Base-by-base conservation (phyloP, 2,888 invertebrate species). In the Maniola hyperantus region DNA sequence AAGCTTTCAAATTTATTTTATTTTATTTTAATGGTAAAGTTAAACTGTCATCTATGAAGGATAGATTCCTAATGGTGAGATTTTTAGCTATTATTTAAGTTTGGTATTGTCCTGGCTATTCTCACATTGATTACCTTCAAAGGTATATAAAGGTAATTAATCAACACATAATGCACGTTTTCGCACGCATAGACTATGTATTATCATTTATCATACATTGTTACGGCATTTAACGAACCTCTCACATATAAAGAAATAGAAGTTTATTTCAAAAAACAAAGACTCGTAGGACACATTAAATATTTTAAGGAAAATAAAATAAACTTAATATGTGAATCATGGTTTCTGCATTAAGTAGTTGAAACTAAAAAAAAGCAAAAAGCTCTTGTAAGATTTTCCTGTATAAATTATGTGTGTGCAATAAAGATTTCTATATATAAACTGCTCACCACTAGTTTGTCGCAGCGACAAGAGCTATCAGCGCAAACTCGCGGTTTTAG, bases 1-100 rank as follows among this genome's bases (percentile, higher is more conserved):
- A 1, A 36, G 6, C 6, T 36, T 36, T n/a, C 33, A n/a, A n/a
- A n/a, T 2, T 0, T n/a, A 13, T 15, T 10, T 26, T 11, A 11
- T 33, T 34, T 36, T 50, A 10, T 34, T 18, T 36, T 50, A 18
- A 51, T 50, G n/a, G 6, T 33, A 61, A 61, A 48, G 15, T 18
- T 50, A 51, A 61, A 48, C 61, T 51, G 20, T 61, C 39, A 51
- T 18, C 36, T 5, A 36, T 50, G 36, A 61, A 61, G 36, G 61
- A 61, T 61, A 61, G 61, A 61, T 39, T 50, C 15, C 7, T n/a
- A 61, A 61, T 61, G 61, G 20, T 61, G 48, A 50, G 61, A 51
- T 61, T 61, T 60, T 61, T 18, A 59, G 6, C 15, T 26, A 44
- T 58, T 65, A 53, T 58, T 65, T 48, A 44, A 26, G 13, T 59